Percentiles rank a stretch among this genome's conserved stretches.
Evolutionary conservation across 2,888 invertebrate species (phyloP).

Genomic region (Dynastes tityus): DNA sequence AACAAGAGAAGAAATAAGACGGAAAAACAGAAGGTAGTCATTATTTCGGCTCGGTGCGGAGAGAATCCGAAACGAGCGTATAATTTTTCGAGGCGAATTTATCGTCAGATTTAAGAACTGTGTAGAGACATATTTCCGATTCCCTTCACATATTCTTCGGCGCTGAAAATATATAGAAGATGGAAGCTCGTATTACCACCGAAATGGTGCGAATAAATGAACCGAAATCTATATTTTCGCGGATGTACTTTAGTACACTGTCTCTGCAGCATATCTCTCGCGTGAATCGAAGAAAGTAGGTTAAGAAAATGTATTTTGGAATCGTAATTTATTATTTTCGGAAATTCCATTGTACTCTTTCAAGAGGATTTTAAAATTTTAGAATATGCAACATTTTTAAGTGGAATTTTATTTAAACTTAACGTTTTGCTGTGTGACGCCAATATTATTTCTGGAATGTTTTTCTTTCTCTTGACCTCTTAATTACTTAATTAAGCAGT

Average conservation of each 20-base stretch:
- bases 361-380: neutral
- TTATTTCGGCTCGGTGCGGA: slow-evolving; percentile 29
- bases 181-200: neutral
- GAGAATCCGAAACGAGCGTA: slow-evolving; percentile 34
- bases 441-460: too few relatives aligned
- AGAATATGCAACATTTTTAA: too few relatives aligned
- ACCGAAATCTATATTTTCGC: slow-evolving; percentile 16
- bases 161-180: slow-evolving; percentile 1
- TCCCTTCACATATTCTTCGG: slow-evolving; percentile 28
- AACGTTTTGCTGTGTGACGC: too few relatives aligned
- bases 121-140: slow-evolving; percentile 32
- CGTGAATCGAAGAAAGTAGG: too few relatives aligned
- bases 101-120: slow-evolving; percentile 36
- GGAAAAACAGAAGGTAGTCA: slow-evolving; percentile 24
- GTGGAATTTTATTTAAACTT: too few relatives aligned
- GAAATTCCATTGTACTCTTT: neutral
- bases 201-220: slow-evolving; percentile 21
- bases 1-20: neutral
- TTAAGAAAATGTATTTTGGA: too few relatives aligned
- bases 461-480: too few relatives aligned
- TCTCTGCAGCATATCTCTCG: too few relatives aligned
- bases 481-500: too few relatives aligned
- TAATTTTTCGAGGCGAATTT: slow-evolving; percentile 35
- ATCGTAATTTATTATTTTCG: too few relatives aligned
- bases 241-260: too few relatives aligned